Conservation (phyloP, 2,888 invertebrate species). For the Dioctria linearis region DNA sequence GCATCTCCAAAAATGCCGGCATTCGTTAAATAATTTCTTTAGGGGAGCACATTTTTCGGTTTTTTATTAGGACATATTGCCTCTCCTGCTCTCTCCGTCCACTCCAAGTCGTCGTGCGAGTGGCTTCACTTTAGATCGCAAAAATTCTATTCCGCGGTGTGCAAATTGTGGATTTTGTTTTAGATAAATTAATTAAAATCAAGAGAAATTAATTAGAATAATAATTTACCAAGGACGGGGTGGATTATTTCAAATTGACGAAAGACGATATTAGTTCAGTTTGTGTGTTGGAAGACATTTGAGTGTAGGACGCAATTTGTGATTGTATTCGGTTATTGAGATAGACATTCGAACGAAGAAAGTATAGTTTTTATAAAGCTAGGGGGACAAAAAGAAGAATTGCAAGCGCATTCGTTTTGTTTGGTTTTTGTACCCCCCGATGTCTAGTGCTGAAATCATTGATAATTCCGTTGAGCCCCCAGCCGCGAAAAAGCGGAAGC, state of each 20-base stretch:
- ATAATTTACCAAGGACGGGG: background rate
- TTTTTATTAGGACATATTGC: background rate
- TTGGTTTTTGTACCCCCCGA: constrained; percentile 79
- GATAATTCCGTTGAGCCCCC: constrained; percentile 94
- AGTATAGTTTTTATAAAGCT: background rate
- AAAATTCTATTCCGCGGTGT: constrained; percentile 33
- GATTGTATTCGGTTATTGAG: constrained; percentile 26
- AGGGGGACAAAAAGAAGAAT: constrained; percentile 49
- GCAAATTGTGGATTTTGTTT: constrained; percentile 11
- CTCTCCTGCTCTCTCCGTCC: constrained; percentile 45
- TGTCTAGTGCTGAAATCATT: constrained; percentile 94
- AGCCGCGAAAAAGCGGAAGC: constrained; percentile 92
- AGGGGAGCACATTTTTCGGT: constrained; percentile 32
- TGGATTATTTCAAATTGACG: background rate
- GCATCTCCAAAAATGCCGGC: constrained; percentile 46
- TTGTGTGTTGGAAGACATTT: background rate
- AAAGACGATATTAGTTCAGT: background rate
- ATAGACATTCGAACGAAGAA: background rate
- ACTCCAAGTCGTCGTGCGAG: constrained; percentile 34
- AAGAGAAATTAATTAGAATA: background rate
- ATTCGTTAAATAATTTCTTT: constrained; percentile 18
- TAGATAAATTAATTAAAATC: constrained; percentile 8
- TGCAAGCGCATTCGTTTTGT: constrained; percentile 57
- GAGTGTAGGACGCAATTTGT: constrained; percentile 43
- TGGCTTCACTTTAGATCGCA: constrained; percentile 42